Conservation (phyloP, 2,888 invertebrate species). For the Operophtera brumata region DNA sequence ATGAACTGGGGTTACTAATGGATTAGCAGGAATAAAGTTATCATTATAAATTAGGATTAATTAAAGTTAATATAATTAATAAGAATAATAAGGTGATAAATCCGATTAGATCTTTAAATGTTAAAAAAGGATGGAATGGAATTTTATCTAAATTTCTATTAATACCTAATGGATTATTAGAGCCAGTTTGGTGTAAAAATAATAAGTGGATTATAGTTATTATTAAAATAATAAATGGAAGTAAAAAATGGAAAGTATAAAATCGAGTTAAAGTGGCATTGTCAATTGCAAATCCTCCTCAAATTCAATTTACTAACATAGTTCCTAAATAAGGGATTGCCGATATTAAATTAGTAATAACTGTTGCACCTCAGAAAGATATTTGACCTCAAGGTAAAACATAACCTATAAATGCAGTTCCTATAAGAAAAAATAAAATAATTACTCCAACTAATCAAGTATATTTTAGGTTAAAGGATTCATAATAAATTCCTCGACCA, state of each 20-base stretch:
- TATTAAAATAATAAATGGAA: slow-evolving; percentile 84
- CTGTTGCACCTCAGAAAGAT: slow-evolving; percentile 89
- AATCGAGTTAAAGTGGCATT: slow-evolving; percentile 89
- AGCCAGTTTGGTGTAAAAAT: slow-evolving; percentile 85
- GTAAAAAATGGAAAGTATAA: slow-evolving; percentile 86
- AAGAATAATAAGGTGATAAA: slow-evolving; percentile 79
- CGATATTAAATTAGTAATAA: slow-evolving; percentile 88
- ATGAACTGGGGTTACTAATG: slow-evolving; percentile 85
- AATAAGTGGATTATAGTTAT: slow-evolving; percentile 83
- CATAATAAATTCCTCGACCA: slow-evolving; percentile 82
- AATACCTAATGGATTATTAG: slow-evolving; percentile 82
- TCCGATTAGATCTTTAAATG: slow-evolving; percentile 83
- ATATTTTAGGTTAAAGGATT: slow-evolving; percentile 72
- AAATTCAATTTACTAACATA: slow-evolving; percentile 84
- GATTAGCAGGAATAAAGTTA: slow-evolving; percentile 87
- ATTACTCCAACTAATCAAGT: slow-evolving; percentile 84
- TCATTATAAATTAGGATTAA: slow-evolving; percentile 82
- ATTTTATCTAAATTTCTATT: slow-evolving; percentile 85
- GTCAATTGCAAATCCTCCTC: slow-evolving; percentile 88
- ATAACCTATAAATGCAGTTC: slow-evolving; percentile 88
- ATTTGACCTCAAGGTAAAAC: slow-evolving; percentile 90
- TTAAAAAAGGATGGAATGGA: slow-evolving; percentile 84
- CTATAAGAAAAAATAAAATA: slow-evolving; percentile 85
- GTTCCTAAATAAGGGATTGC: slow-evolving; percentile 85
- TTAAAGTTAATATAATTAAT: slow-evolving; percentile 76